A percentile compares a stretch with the other conserved stretches of the same genome.
Conservation (phyloP, 2,888 invertebrate genomes). For the Platycheirus albimanus region DNA sequence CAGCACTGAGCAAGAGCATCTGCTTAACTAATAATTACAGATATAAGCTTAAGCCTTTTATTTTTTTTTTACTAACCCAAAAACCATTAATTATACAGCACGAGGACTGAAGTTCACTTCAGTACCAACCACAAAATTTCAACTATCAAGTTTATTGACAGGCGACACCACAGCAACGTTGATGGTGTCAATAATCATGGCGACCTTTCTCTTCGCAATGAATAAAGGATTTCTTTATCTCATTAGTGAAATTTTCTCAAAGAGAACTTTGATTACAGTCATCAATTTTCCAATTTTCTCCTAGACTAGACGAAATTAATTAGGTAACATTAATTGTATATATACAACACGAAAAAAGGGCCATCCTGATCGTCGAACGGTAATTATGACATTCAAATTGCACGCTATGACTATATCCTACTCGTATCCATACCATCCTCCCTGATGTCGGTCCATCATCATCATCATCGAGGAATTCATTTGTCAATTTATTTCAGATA, state of each 20-base stretch:
- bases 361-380: not conserved
- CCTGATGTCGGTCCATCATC: not conserved
- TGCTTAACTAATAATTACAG: no score
- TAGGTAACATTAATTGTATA: constrained; percentile 18
- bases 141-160: no score
- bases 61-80: no score
- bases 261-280: constrained; percentile 45
- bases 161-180: no score
- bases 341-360: not conserved
- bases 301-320: constrained; percentile 49
- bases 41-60: no score
- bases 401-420: no score
- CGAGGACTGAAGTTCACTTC: no score
- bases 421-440: no score
- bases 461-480: not conserved
- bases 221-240: constrained; percentile 31
- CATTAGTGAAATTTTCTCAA: constrained; percentile 36
- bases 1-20: no score
- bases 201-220: not conserved
- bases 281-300: constrained; percentile 44
- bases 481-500: constrained; percentile 6
- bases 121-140: no score
- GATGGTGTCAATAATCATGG: not conserved
- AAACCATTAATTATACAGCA: no score
- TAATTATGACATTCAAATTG: constrained; percentile 12